Base-by-base conservation (phyloP, 2,888 invertebrate genomes). In the Hololepta plana region DNA sequence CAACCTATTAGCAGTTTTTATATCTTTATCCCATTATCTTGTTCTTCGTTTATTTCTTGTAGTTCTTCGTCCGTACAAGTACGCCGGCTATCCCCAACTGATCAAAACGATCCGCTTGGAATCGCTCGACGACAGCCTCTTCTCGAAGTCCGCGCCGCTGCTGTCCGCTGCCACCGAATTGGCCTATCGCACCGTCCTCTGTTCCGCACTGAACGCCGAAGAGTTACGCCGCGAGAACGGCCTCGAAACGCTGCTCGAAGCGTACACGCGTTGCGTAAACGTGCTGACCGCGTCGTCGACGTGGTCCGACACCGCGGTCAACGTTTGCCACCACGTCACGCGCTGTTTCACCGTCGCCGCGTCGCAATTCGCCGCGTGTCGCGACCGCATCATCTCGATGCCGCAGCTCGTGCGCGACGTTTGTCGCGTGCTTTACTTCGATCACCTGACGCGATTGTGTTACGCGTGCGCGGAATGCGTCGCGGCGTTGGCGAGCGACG, bases 71-170 rank as follows among this genome's bases (percentile, higher is more conserved):
- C 93, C 93, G 0, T 98, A 95, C 60, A 98, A 98, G 53, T 98
- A 99, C 59, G 91, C 98, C 30, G 98, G 98, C 7, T 99, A 98
- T 61, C 90, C 91, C 1, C 91, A 91, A 58, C 63, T 98, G 12
- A 82, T 99, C 26, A 82, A 88, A 54, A 96, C 96, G 3, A 91
- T 98, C 36, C 71, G 77, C 36, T 57, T 93, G 49, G 96, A 98
- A 57, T 87, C 91, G 0, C 75, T 73, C 27, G 96, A 95, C 45
- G 90, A 91, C 30, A 71, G 77, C 39, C 58, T 99, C 39, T 98
- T 99, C 60, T 81, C 80, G 3, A 85, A 85, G 53, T 66, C 68
- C 33, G 69, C 68, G 1, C 80, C 81, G 13, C 55, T 98, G 19
- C 57, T 99, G 37, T 75, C 85, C 1, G 87, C 93, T 10, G 91